Conservation (phyloP, 2,888 invertebrate species). For the Melanostoma scalare region DNA sequence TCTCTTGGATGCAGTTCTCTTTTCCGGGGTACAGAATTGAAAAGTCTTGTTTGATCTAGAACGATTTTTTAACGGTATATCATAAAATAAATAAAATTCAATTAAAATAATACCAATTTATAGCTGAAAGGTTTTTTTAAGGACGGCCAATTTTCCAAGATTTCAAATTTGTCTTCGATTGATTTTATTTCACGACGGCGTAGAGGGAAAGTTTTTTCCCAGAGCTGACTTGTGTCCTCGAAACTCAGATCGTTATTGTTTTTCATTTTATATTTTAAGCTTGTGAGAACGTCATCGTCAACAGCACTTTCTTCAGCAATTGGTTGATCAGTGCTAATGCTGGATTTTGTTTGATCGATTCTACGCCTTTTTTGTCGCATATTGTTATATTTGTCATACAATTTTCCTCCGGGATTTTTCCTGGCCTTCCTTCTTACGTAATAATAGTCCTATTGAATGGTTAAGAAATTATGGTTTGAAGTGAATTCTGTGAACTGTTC, state of each 20-base stretch:
- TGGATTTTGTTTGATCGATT: too few relatives aligned
- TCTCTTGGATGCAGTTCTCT: neutral
- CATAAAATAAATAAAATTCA: too few relatives aligned
- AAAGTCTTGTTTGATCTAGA: neutral
- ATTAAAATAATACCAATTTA: neutral
- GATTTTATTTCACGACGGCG: neutral
- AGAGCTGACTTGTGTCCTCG: neutral
- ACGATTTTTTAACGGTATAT: too few relatives aligned
- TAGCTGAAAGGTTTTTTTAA: neutral
- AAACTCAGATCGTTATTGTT: neutral
- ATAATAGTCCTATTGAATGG: neutral
- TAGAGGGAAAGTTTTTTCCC: neutral
- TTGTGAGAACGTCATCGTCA: neutral
- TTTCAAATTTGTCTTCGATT: neutral
- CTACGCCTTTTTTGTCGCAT: too few relatives aligned
- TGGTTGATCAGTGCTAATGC: too few relatives aligned
- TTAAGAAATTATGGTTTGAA: too few relatives aligned
- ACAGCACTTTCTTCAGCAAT: too few relatives aligned
- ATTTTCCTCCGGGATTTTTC: neutral
- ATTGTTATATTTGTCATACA: too few relatives aligned
- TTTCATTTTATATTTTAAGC: neutral
- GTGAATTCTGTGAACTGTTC: too few relatives aligned
- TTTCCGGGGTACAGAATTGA: neutral
- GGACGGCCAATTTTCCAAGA: conserved; percentile 4
- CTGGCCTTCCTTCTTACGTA: neutral